Evolutionary conservation across 2,888 invertebrate species (phyloP).

Genomic region (Octonoba sinensis): DNA sequence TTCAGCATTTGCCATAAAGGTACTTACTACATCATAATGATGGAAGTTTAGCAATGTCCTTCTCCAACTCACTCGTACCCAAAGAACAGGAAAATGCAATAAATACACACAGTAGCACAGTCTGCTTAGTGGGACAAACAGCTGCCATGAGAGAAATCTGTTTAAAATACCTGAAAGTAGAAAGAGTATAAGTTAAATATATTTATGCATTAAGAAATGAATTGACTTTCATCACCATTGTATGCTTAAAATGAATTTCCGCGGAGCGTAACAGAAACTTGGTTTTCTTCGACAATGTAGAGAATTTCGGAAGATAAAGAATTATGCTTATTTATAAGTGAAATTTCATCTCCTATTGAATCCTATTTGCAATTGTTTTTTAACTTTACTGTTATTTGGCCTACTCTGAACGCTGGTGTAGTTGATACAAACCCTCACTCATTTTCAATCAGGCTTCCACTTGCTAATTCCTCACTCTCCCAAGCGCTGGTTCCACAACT

Average conservation of each 20-base stretch:
- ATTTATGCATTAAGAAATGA: neutral
- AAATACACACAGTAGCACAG: constrained; percentile 49
- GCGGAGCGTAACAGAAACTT: no score
- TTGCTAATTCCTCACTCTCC: no score
- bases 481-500: no score
- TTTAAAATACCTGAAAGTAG: constrained; percentile 31
- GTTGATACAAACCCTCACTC: no score
- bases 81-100: constrained; percentile 54
- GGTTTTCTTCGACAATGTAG: neutral
- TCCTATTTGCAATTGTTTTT: no score
- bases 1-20: neutral
- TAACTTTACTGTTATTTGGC: no score
- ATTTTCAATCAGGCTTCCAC: no score
- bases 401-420: no score
- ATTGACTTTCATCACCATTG: neutral
- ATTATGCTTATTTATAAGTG: no score
- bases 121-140: constrained; percentile 40
- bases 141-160: constrained; percentile 46
- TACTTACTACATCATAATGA: constrained; percentile 58
- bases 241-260: neutral
- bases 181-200: neutral
- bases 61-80: constrained; percentile 56
- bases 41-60: constrained; percentile 44
- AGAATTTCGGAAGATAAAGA: neutral
- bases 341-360: no score